These are phyloP conservation scores for Exaiptasia diaphana DNA, from an alignment of 64 coral and sea anemone genomes.

Conservation along the genomic window DNA sequence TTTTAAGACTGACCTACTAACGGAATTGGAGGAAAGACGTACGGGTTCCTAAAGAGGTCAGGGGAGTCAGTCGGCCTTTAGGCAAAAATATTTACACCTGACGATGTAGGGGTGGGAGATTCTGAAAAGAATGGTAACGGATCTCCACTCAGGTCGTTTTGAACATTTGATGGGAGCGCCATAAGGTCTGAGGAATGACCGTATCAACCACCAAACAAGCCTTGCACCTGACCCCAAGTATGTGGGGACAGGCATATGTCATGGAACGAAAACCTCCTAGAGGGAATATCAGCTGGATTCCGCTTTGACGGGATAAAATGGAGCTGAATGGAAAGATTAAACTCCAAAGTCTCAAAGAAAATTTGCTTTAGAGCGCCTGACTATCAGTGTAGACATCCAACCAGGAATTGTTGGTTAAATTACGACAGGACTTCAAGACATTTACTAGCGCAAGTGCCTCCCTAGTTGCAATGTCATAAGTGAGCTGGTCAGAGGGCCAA, in stretches of 20 bases:
- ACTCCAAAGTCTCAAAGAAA: background rate
- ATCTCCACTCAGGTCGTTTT: background rate
- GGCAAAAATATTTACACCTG: conserved; percentile 30
- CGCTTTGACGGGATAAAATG: conserved; percentile 7
- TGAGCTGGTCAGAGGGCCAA: background rate
- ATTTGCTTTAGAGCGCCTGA: conserved; percentile 7
- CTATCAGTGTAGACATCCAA: background rate
- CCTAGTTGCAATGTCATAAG: background rate
- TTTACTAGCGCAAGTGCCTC: background rate
- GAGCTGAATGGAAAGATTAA: background rate
- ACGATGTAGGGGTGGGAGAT: background rate
- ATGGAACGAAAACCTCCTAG: background rate
- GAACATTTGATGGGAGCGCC: conserved; percentile 28
- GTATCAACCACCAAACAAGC: background rate
- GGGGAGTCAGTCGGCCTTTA: background rate
- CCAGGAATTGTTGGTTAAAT: background rate
- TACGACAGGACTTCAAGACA: background rate
- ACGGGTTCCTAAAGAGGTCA: conserved; percentile 3
- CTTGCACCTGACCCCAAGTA: conserved; percentile 12
- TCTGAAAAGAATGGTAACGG: conserved; percentile 10
- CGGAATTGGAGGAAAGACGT: conserved; percentile 16
- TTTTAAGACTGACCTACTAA: background rate
- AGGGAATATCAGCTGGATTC: conserved; percentile 26
- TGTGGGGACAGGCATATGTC: background rate
- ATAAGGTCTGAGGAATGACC: conserved; percentile 54